These are phyloP conservation scores for Prinia subflava DNA, from an alignment of 2,113 vertebrate species.

Conservation along the genomic window DNA sequence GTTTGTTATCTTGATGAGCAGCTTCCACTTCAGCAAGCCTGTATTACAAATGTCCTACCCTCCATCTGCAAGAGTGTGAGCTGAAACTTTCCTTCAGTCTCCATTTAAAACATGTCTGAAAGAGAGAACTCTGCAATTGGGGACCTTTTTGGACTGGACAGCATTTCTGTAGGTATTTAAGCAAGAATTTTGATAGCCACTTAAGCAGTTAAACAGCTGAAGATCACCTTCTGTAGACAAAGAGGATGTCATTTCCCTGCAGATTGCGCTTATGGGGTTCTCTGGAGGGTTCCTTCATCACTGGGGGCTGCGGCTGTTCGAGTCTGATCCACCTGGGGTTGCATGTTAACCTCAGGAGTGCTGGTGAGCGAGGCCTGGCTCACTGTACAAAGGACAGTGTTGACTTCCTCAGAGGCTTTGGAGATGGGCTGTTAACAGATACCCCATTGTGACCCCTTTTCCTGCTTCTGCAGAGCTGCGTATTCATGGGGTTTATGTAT, in stretches of 20 bases:
- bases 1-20: neutral
- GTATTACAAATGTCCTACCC: neutral
- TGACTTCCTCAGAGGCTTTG: neutral
- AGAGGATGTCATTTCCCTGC: neutral
- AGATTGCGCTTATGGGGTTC: accelerated
- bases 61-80: neutral
- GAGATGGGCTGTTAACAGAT: neutral
- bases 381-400: accelerated
- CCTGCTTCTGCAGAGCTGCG: neutral
- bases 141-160: neutral
- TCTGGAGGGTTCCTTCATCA: neutral
- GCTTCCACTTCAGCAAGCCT: neutral
- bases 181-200: neutral
- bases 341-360: accelerated
- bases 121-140: neutral
- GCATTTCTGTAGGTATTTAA: neutral
- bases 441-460: accelerated
- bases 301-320: accelerated
- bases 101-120: neutral
- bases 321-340: neutral
- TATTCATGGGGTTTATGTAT: neutral
- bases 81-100: neutral
- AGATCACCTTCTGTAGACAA: neutral
- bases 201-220: neutral
- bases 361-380: neutral